Evolutionary conservation across 2,888 invertebrate species (phyloP).

Genomic region (Leucozona laternaria): DNA sequence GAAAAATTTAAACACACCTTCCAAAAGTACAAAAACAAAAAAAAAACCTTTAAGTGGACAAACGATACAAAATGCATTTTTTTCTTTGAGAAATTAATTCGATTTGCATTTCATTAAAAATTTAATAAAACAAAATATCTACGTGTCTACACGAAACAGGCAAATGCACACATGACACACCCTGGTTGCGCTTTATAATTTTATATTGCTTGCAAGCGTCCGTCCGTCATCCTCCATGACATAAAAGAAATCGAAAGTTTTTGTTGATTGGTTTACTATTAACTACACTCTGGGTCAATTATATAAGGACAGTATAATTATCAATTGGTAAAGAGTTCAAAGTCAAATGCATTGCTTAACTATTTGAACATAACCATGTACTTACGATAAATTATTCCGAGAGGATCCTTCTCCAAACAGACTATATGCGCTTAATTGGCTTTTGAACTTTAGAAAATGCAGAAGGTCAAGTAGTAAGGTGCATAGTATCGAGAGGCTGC

Average conservation of each 20-base stretch:
- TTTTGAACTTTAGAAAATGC: too few relatives aligned
- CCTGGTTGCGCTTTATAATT: slow-evolving; percentile 19
- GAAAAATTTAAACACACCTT: background rate
- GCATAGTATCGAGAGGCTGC: too few relatives aligned
- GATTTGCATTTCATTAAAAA: slow-evolving; percentile 63
- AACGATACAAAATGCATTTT: slow-evolving; percentile 41
- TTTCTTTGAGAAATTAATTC: slow-evolving; percentile 33
- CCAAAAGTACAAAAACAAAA: background rate
- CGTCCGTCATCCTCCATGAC: slow-evolving; percentile 35
- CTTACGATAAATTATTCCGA: too few relatives aligned
- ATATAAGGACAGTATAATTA: background rate
- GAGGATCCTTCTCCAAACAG: too few relatives aligned
- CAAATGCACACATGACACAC: slow-evolving; percentile 41
- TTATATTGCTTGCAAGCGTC: slow-evolving; percentile 24
- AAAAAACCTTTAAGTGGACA: slow-evolving; percentile 34
- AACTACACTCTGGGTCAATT: background rate
- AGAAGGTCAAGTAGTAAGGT: too few relatives aligned
- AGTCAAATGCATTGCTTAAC: too few relatives aligned
- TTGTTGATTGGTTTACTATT: background rate
- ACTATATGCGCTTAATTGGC: too few relatives aligned
- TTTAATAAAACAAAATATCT: slow-evolving; percentile 18
- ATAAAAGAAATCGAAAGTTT: slow-evolving; percentile 62
- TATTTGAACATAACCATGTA: too few relatives aligned
- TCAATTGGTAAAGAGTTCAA: too few relatives aligned
- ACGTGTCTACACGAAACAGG: slow-evolving; percentile 26